Base-by-base conservation (phyloP, 1,140 invertebrate species). In the Goniozus legneri region DNA sequence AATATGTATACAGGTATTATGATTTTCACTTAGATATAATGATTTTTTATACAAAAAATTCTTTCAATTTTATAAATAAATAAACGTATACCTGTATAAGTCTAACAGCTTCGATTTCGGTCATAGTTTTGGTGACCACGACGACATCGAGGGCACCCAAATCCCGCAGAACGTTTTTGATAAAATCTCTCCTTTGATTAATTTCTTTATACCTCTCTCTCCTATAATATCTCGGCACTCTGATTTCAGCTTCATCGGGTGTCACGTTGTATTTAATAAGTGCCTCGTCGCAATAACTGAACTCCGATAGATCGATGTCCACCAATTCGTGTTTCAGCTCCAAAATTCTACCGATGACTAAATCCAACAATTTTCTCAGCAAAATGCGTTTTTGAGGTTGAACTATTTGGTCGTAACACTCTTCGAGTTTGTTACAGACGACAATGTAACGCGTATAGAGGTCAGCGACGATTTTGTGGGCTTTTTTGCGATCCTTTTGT, bases 301-400 rank as follows among this genome's bases (percentile, higher is more conserved):
- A 88, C 69, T 95, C 92, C 13, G 86, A 89, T 1, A 91, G 71
- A 63, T 94, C 87, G 2, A 95, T 77, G 51, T 91, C 87, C 0
- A 94, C 90, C 38, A 96, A 77, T 61, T 95, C 91, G 60, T 91
- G 82, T 72, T 90, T 89, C 3, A 89, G 66, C 65, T 91, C 88
- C 13, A 89, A 69, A 47, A 89, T 74, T 43, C 93, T 79, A 3
- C 90, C 92, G 33, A 95, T 79, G 19, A 82, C 82, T 1, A 85
- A 83, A 67, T 95, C 91, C 0, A 97, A 67, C 2, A 94, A 65
- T 51, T 87, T 84, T 35, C 84, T 82, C 0, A 97, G 77, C 2
- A 96, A 74, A 20, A 86, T 62, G 32, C 92, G 76, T 67, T 97
- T 97, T 70, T 97, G 95, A 0, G 94, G 92, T 64, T 97, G 95